These are phyloP conservation scores for Pollenia amentaria DNA, from an alignment of 2,888 invertebrate genomes.

Conservation along the genomic window DNA sequence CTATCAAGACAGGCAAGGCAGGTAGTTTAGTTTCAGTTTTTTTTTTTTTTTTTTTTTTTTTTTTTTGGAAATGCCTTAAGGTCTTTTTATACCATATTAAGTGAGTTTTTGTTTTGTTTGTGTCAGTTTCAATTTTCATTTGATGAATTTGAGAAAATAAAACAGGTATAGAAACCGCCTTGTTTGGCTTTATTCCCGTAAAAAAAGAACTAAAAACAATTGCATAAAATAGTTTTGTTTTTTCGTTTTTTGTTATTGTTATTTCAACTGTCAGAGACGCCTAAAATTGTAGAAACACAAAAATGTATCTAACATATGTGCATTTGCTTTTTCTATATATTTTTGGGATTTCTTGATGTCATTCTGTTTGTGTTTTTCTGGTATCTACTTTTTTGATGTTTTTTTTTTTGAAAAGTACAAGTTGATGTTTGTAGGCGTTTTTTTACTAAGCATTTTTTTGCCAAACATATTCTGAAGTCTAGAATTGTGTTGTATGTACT, in stretches of 20 bases:
- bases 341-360: slow-evolving; percentile 27
- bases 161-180: slow-evolving; percentile 58
- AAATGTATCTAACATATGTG: slow-evolving; percentile 54
- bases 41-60: not conserved
- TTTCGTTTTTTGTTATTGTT: slow-evolving; percentile 42
- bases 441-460: slow-evolving; percentile 16
- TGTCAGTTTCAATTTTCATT: slow-evolving; percentile 46
- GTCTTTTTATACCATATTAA: slow-evolving; percentile 35
- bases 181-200: slow-evolving; percentile 41
- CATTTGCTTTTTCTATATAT: not conserved
- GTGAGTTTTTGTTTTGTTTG: slow-evolving; percentile 25
- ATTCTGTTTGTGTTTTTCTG: slow-evolving; percentile 10
- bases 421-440: slow-evolving; percentile 47
- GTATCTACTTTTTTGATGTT: not conserved
- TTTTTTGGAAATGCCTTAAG: slow-evolving; percentile 48
- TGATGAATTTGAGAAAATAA: slow-evolving; percentile 63
- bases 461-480: slow-evolving; percentile 7
- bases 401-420: not conserved
- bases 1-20: slow-evolving; percentile 31
- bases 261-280: slow-evolving; percentile 60
- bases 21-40: slow-evolving; percentile 34
- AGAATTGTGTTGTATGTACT: not conserved
- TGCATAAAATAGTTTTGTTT: slow-evolving; percentile 46
- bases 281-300: slow-evolving; percentile 31
- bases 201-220: slow-evolving; percentile 47